Base-by-base conservation (phyloP, 2,888 invertebrate species). In the Sinodicranocentrus sp. region DNA sequence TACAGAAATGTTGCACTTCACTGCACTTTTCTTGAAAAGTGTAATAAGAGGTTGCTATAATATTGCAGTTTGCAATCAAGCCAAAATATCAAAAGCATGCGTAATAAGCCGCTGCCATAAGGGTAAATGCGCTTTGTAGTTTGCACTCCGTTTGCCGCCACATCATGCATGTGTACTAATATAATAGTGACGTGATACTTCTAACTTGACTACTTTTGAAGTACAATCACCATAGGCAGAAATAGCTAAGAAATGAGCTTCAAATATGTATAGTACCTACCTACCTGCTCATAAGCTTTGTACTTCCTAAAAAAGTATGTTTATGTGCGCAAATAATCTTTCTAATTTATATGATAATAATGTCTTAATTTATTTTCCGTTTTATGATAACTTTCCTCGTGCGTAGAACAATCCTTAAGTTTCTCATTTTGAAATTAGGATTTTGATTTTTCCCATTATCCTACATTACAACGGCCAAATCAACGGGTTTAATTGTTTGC, bases 281-380 rank as follows among this genome's bases (percentile, higher is more conserved):
- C 10, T n/a, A n/a, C n/a, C n/a, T n/a, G n/a, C n/a, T n/a, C n/a
- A n/a, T n/a, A n/a, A n/a, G n/a, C 39, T 48, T 17, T 48, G 48
- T 48, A 48, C 48, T 73, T 33, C 48, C 48, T 48, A 73, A 61
- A 52, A 57, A 33, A 57, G 21, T 39, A 39, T 65, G 65, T n/a
- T 39, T 63, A 28, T 48, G 44, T 48, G 19, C 44, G 21, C 63
- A 48, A 6, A 6, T 63, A 63, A 63, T 73, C 26, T 73, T 73
- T 73, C 44, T 73, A 73, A 73, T 73, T 73, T 73, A 73, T 73
- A 73, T 73, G 73, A 73, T 73, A 73, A 73, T 72, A 59, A 59
- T 23, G 26, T 23, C 59, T 72, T 73, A 73, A 63, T 73, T 63
- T 57, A 39, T 71, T 39, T 63, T 13, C 15, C 39, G 23, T 72